A percentile compares a stretch with the other conserved stretches of the same genome.
phyloP scores from a whole-genome alignment of 1,140 invertebrate genomes.

The Limonius californicus region DNA sequence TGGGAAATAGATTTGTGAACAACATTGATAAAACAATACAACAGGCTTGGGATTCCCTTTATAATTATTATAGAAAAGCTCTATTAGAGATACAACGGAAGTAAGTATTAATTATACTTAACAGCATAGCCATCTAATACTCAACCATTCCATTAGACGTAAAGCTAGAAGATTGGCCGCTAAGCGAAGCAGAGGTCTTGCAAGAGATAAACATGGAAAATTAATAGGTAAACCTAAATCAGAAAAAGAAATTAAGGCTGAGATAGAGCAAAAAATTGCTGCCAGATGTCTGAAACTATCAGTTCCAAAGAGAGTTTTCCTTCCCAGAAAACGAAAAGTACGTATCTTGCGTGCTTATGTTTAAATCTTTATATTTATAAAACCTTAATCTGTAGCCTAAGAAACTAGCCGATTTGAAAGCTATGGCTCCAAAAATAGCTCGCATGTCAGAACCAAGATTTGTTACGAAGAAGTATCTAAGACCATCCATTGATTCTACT shows the following conservation, averaged over 20 bases:
- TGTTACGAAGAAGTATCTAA: not conserved
- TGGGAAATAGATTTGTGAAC: not conserved
- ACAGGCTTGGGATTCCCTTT: not conserved
- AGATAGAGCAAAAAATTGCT: slow-evolving; percentile 1
- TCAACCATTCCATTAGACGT: not conserved
- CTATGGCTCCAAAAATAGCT: not conserved
- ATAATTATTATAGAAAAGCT: not conserved
- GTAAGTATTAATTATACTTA: not conserved
- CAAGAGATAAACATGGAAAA: not conserved
- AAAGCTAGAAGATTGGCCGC: no score
- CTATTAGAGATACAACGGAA: not conserved
- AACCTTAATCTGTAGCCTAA: no score
- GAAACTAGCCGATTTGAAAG: not conserved
- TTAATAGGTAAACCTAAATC: not conserved
- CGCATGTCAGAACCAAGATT: not conserved
- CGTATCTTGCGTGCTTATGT: slow-evolving; percentile 1
- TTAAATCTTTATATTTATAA: no score
- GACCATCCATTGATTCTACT: not conserved
- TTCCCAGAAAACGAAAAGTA: slow-evolving; percentile 4
- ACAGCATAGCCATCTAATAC: not conserved
- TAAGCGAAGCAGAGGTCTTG: not conserved
- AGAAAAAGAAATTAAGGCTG: not conserved
- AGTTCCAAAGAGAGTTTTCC: slow-evolving; percentile 11
- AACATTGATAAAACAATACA: not conserved
- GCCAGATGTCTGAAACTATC: not conserved